Conservation (phyloP, 2,113 vertebrate species). For the Paratilapia polleni region DNA sequence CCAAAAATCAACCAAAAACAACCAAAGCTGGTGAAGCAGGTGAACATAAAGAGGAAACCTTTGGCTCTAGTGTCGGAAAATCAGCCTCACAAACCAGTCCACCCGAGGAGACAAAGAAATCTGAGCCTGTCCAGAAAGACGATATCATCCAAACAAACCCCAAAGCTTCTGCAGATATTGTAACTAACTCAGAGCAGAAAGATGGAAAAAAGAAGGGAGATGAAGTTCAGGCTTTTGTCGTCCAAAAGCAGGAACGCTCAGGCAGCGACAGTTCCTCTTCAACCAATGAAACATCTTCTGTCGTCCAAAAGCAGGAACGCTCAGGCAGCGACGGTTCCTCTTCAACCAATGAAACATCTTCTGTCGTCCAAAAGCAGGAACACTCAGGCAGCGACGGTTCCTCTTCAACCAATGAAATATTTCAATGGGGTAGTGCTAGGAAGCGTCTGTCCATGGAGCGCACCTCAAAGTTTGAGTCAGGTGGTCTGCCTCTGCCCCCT, state of each 20-base stretch:
- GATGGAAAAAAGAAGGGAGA: constrained; percentile 15
- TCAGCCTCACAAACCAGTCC: constrained; percentile 19
- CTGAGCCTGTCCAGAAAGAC: constrained; percentile 14
- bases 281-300: background rate
- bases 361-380: constrained; percentile 6
- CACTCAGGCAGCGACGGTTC: constrained; percentile 1
- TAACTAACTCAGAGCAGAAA: constrained; percentile 2
- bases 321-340: background rate
- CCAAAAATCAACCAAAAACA: constrained; percentile 12
- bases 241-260: constrained; percentile 25
- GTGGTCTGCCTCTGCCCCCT: background rate
- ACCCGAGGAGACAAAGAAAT: constrained; percentile 12
- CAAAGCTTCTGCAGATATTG: background rate
- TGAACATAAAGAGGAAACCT: background rate
- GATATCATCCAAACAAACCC: constrained; percentile 31
- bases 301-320: constrained; percentile 13
- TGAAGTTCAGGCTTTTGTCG: background rate
- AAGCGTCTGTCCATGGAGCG: constrained; percentile 72
- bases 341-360: background rate
- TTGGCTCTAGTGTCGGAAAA: constrained; percentile 27
- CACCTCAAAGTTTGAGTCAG: constrained; percentile 74
- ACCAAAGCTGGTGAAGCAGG: constrained; percentile 17
- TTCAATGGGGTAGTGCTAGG: constrained; percentile 31
- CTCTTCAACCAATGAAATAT: background rate
- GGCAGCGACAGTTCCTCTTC: background rate